Conservation (phyloP, 64 coral and sea anemone species). For the Stylophora pistillata region DNA sequence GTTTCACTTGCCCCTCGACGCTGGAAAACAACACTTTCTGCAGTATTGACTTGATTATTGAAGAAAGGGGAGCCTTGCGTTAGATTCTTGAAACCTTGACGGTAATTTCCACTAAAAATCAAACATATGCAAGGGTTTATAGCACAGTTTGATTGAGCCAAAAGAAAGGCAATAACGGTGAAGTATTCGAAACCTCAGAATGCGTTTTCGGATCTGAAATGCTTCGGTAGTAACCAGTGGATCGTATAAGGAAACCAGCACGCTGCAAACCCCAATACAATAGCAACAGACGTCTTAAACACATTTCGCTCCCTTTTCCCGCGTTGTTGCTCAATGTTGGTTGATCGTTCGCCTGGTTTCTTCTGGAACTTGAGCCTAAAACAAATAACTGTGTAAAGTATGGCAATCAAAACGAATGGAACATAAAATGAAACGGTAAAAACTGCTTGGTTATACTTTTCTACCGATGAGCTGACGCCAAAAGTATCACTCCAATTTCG, state of each 20-base stretch:
- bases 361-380: slow-evolving; percentile 7
- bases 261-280: background rate
- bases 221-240: too few relatives aligned
- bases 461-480: background rate
- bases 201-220: too few relatives aligned
- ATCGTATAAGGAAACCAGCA: slow-evolving; percentile 1
- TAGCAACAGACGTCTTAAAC: slow-evolving; percentile 18
- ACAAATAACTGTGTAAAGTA: slow-evolving; percentile 28
- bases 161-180: background rate
- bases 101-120: background rate
- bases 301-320: slow-evolving; percentile 5
- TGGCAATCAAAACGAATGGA: slow-evolving; percentile 1
- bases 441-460: background rate
- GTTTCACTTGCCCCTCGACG: too few relatives aligned
- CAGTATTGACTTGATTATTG: too few relatives aligned
- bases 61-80: too few relatives aligned
- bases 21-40: too few relatives aligned
- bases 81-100: background rate
- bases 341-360: background rate
- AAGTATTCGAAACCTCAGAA: background rate
- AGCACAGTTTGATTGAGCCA: background rate
- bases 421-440: background rate
- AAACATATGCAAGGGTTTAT: slow-evolving; percentile 22
- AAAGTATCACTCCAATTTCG: background rate
- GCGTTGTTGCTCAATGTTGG: background rate